Base-by-base conservation (phyloP, 2,797 vertebrate genomes). In the Myotis vivesi region DNA sequence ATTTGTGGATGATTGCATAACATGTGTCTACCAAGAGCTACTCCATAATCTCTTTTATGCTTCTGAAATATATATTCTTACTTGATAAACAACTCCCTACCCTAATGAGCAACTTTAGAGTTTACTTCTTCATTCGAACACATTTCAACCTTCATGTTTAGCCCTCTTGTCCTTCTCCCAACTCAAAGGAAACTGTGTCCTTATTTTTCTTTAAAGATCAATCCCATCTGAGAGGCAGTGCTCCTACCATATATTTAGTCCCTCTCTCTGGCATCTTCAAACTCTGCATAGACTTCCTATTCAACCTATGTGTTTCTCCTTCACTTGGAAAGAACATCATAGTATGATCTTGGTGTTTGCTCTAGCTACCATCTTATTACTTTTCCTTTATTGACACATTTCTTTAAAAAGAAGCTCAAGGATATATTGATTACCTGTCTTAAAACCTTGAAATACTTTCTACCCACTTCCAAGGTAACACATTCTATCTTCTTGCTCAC, bases 121-220 rank as follows among this genome's bases (percentile, higher is more conserved):
- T 19, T 38, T 82, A 8, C 15, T 46, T 85, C 68, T 86, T 87
- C 53, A n/a, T 51, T 16, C 15, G 36, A 95, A 72, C 49, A 69
- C 4, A 3, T 79, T 95, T 91, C n/a, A 59, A 91, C n/a, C 19
- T 88, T 90, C 36, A 59, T 69, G 23, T n/a, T 89, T 91, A 82
- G 5, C 10, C 7, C 0, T n/a, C 6, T 82, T 84, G 57, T 91
- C n/a, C 80, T 85, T 76, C 28, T 75, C 36, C 11, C 9, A 75
- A 15, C 36, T 73, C 2, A 41, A 10, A 36, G 44, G 30, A 64
- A 33, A 87, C 80, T 87, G 5, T 89, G 28, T 49, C 11, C 41
- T 76, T 79, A 66, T 53, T 96, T 90, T 91, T 87, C 83, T 83
- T 38, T 66, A 77, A 92, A 84, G 15, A 30, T 75, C 44, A 11